Base-by-base conservation (phyloP, 2,888 invertebrate genomes). In the Andrena haemorrhoa region DNA sequence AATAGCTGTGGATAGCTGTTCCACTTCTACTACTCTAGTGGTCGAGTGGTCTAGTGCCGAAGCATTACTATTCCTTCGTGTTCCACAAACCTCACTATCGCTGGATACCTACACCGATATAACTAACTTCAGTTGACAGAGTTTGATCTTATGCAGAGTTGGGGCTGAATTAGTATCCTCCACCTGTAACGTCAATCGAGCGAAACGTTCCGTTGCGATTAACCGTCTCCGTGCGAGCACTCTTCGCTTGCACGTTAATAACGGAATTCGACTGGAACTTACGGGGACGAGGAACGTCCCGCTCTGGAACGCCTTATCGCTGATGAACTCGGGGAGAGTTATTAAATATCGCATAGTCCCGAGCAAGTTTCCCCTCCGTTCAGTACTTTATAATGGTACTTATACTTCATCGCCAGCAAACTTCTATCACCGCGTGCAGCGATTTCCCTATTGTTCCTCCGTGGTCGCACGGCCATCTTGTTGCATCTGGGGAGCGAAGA, bases 261-360 rank as follows among this genome's bases (percentile, higher is more conserved):
- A 12, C 33, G 20, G 23, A 26, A 64, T 65, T 41, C 60, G 60
- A 68, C 49, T 10, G 51, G 51, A 75, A 75, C 10, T 75, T 75
- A 68, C 69, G 23, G 47, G 20, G 8, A 16, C 6, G 70, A 41
- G 49, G 53, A 51, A 23, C 12, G 3, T 23, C 29, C 41, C n/a
- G n/a, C 16, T 31, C 6, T 16, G 16, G 29, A 26, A 23, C 16
- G 58, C 31, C 66, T 75, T 56, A 63, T 56, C 75, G 20, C 29
- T 31, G 63, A 75, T 70, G 61, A 69, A 69, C 49, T 69, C 47
- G 33, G 26, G 23, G 20, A n/a, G 69, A 51, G 33, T 69, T 60
- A 69, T 75, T 75, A 75, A 75, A 75, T 75, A 71, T 51, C 61
- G 23, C 61, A 41, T 16, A 49, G 66, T 66, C 66, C 41, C 20